phyloP scores from a whole-genome alignment of 2,797 vertebrate species.

The Lacerta bilineata region DNA sequence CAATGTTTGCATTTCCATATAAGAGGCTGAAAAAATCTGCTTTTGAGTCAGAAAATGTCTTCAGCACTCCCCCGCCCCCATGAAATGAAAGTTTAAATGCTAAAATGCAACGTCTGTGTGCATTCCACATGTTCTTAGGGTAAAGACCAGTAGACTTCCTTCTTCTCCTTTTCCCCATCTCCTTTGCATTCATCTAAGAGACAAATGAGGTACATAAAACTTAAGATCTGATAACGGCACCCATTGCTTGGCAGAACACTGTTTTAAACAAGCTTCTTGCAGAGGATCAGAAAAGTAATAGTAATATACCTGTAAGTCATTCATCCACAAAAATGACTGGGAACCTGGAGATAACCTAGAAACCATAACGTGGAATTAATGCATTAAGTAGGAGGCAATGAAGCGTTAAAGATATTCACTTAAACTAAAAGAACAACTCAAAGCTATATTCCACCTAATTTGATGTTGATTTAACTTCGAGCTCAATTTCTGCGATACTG shows the following conservation, averaged over 20 bases:
- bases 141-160: neutral
- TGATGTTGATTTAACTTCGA: slow-evolving; percentile 39
- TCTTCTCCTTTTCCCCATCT: neutral
- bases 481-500: neutral
- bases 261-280: neutral
- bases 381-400: neutral
- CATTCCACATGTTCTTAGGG: slow-evolving; percentile 1
- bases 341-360: slow-evolving; percentile 25
- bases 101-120: slow-evolving; percentile 27
- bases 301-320: slow-evolving; percentile 20
- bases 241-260: neutral
- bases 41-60: neutral
- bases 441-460: slow-evolving; percentile 18
- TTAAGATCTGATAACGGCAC: slow-evolving; percentile 32
- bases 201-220: neutral
- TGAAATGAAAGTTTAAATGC: neutral
- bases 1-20: neutral
- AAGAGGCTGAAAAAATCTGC: neutral
- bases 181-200: neutral
- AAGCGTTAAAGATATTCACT: neutral
- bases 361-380: slow-evolving; percentile 11
- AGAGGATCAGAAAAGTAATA: slow-evolving; percentile 14
- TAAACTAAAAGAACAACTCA: neutral
- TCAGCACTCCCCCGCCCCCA: neutral
- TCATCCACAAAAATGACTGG: neutral